A percentile compares a stretch with the other conserved stretches of the same genome.
These are phyloP conservation scores for Phymorhynchus buccinoides DNA, from an alignment of 1,140 invertebrate species.

Conservation along the genomic window DNA sequence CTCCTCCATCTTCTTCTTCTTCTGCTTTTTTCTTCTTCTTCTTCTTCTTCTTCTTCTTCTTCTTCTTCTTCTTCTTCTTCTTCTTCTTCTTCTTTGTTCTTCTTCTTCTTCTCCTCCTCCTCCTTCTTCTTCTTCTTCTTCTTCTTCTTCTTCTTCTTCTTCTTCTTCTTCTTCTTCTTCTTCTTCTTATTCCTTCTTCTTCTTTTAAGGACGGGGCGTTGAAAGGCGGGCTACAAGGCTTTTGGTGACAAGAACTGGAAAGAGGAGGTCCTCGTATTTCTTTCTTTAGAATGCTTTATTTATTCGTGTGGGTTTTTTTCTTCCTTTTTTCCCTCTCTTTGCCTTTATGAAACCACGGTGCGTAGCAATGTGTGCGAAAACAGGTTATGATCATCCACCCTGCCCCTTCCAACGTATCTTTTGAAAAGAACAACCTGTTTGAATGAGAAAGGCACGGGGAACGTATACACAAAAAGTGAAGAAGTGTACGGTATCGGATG, in stretches of 20 bases:
- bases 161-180: too few species aligned
- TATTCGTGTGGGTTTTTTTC: too few species aligned
- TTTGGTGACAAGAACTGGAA: neutral
- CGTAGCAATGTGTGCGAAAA: neutral
- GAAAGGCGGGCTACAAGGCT: too few species aligned
- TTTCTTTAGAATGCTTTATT: too few species aligned
- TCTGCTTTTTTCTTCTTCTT: neutral
- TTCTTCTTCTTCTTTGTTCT: neutral
- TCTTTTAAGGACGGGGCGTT: too few species aligned
- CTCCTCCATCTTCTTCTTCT: too few species aligned
- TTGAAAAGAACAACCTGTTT: neutral
- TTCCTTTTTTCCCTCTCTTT: neutral
- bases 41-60: neutral
- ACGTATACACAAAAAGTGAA: neutral
- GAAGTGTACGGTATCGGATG: neutral
- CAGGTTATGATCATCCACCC: neutral
- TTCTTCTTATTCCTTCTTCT: too few species aligned
- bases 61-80: neutral
- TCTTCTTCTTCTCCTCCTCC: neutral
- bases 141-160: neutral
- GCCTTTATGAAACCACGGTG: neutral
- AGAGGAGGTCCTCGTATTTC: neutral
- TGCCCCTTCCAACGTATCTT: too few species aligned
- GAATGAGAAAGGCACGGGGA: neutral
- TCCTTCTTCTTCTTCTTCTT: neutral